These are phyloP conservation scores for Corella eumyota DNA, from an alignment of 23 tunicate species.

Conservation along the genomic window DNA sequence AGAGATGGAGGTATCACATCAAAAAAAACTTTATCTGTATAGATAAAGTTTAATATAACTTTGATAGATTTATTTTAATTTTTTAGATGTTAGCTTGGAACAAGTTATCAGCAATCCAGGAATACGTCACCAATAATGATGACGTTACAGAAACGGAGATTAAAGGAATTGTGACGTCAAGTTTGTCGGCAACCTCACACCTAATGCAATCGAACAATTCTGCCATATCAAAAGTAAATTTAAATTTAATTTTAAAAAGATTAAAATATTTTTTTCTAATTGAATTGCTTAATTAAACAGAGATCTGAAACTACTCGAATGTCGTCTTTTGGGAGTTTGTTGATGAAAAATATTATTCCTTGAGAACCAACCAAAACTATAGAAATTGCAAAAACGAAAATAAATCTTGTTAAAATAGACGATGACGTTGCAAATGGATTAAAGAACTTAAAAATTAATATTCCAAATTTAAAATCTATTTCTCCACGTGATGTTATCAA, in stretches of 20 bases:
- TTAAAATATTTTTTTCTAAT: neutral
- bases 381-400: slow-evolving; percentile 1
- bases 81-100: neutral
- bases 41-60: neutral
- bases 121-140: neutral
- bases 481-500: neutral
- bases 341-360: slow-evolving; percentile 1
- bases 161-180: neutral
- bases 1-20: neutral
- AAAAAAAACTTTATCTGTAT: neutral
- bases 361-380: neutral
- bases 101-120: neutral
- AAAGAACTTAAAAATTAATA: neutral
- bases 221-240: too few relatives aligned
- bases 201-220: neutral
- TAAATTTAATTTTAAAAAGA: neutral
- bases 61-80: neutral
- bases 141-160: neutral
- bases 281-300: neutral
- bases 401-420: neutral
- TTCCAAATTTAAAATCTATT: neutral
- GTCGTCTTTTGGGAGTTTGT: neutral
- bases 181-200: neutral
- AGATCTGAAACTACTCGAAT: neutral
- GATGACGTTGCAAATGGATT: neutral